Conservation (phyloP, 2,888 invertebrate species). For the Myathropa florea region DNA sequence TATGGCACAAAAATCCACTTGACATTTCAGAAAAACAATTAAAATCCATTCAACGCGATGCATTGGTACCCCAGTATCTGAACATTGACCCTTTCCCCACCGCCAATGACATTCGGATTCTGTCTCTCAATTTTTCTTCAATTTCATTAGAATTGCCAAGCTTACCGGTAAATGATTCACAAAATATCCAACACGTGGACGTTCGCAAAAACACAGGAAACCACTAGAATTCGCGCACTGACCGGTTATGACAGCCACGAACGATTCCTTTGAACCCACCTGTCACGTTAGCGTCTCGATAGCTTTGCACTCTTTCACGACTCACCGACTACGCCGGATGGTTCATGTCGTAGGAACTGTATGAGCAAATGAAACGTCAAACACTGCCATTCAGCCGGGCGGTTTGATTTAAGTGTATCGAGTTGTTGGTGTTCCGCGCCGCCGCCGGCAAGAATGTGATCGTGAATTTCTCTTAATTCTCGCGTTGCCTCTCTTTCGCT, state of each 20-base stretch:
- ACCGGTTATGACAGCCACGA: slow-evolving; percentile 11
- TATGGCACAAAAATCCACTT: background rate
- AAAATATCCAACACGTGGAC: background rate
- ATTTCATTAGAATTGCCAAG: background rate
- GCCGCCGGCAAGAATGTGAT: background rate
- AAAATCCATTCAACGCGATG: background rate
- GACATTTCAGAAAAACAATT: background rate
- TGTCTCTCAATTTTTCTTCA: too few relatives aligned
- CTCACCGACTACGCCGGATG: background rate
- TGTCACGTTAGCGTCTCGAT: slow-evolving; percentile 18
- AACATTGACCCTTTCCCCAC: background rate
- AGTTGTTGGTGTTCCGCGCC: background rate
- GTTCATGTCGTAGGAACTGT: background rate
- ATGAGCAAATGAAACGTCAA: background rate
- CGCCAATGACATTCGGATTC: background rate
- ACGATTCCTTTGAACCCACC: background rate
- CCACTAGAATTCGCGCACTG: background rate
- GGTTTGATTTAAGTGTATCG: slow-evolving; percentile 7
- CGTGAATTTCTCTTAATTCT: slow-evolving; percentile 3
- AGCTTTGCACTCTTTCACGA: background rate
- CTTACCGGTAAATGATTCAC: background rate
- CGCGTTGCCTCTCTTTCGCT: background rate
- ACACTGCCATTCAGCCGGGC: background rate
- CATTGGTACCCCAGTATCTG: too few relatives aligned
- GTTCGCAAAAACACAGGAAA: background rate